These are phyloP conservation scores for Tineola bisselliella DNA, from an alignment of 2,888 invertebrate genomes.

Conservation along the genomic window DNA sequence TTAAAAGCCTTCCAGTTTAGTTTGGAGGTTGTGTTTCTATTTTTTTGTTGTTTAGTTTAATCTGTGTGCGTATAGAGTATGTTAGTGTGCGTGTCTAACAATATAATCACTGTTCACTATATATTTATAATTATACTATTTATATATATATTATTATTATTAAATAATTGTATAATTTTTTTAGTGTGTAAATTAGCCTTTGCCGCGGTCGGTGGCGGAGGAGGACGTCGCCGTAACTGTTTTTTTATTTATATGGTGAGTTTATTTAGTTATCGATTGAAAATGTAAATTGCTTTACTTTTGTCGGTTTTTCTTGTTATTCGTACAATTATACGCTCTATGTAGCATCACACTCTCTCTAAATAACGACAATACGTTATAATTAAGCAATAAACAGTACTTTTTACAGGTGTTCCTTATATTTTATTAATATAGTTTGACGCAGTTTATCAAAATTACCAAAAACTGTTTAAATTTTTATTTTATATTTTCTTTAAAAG, in stretches of 20 bases:
- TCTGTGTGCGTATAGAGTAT: background rate
- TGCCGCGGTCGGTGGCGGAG: background rate
- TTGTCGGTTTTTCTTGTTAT: too few species aligned
- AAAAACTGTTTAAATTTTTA: too few species aligned
- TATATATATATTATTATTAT: background rate
- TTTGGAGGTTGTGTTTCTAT: background rate
- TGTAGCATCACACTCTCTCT: too few species aligned
- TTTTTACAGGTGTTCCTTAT: too few species aligned
- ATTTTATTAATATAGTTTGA: too few species aligned
- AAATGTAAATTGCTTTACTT: too few species aligned
- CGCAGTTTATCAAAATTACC: too few species aligned
- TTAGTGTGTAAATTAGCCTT: background rate
- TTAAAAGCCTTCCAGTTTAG: background rate
- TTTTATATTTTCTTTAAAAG: too few species aligned
- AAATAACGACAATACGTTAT: too few species aligned
- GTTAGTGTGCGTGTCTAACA: slow-evolving; percentile 5
- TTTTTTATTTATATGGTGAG: background rate
- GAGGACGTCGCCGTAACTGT: background rate
- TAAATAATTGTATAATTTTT: slow-evolving; percentile 2
- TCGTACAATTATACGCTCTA: too few species aligned
- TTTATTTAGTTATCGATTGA: too few species aligned
- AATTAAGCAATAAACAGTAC: too few species aligned
- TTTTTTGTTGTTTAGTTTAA: background rate
- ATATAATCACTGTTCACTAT: slow-evolving; percentile 7
- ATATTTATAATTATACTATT: background rate